Percentiles rank a stretch among this genome's conserved stretches.
Conservation (phyloP, 2,888 invertebrate species). For the Drosophila kambysellisi region DNA sequence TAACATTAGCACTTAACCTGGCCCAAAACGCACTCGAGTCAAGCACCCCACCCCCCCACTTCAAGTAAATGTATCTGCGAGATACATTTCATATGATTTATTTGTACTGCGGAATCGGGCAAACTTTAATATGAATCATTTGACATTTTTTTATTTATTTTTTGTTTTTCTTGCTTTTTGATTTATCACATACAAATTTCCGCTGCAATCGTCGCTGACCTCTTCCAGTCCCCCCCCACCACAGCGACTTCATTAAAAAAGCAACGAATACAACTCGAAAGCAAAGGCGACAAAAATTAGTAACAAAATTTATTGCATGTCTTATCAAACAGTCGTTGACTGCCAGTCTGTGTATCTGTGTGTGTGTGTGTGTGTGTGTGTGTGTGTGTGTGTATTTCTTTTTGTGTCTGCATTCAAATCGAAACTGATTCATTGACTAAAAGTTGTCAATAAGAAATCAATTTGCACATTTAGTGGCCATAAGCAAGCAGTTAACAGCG, state of each 20-base stretch:
- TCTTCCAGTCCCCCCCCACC: conserved; percentile 9
- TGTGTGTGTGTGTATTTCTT: conserved; percentile 14
- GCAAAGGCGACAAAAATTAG: conserved; percentile 75
- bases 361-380: conserved; percentile 8
- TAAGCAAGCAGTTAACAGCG: conserved; percentile 27
- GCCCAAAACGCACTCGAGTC: conserved; percentile 13
- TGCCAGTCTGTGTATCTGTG: conserved; percentile 5
- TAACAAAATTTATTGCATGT: conserved; percentile 72
- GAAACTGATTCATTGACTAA: conserved; percentile 35
- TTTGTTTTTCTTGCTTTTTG: conserved; percentile 63
- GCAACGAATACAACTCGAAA: conserved; percentile 46
- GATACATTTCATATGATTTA: conserved; percentile 70
- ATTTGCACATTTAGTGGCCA: conserved; percentile 48
- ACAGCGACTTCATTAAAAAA: conserved; percentile 34
- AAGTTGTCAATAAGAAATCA: conserved; percentile 49
- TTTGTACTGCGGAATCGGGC: conserved; percentile 34
- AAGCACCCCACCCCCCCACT: not conserved
- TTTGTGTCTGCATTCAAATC: conserved; percentile 53
- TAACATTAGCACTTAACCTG: conserved; percentile 63
- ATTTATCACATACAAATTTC: conserved; percentile 62
- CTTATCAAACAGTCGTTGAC: conserved; percentile 53
- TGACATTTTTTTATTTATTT: conserved; percentile 62
- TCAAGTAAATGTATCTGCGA: conserved; percentile 35
- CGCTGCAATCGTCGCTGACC: conserved; percentile 21
- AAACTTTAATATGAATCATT: conserved; percentile 78